Evolutionary conservation across 2,113 vertebrate species (phyloP), one percentile per base, ranked within the genome.

Genomic region (Heterocephalus glaber): DNA sequence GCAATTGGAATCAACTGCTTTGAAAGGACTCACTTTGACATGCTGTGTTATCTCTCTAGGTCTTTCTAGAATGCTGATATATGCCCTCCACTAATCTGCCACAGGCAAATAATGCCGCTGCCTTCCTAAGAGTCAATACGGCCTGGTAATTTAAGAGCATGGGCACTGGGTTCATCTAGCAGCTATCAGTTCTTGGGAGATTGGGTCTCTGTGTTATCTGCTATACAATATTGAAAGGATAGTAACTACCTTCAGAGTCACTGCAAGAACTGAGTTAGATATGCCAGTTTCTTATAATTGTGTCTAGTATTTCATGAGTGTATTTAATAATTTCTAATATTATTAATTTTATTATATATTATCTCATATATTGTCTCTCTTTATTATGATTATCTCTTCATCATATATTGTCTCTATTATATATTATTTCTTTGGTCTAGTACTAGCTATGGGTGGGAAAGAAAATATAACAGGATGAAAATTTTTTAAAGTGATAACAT

Each of bases 311-410:
- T 88, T 87, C 76, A 76, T 95, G 70, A 89, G 65, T 76, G 19
- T 47, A 41, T 65, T 95, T 90, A 76, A 33, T 22, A 35, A 11
- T 52, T 47, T 96, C 13, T 86, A 79, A 44, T 52, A 44, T 22
- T 90, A 87, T 44, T 95, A 58, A 63, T 88, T 82, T 94, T 10
- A 81, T 80, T 88, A 84, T 65, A 2, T 74, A 44, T 89, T n/a
- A 58, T 35, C 5, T 14, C 0, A 49, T 49, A 49, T 49, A 49
- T 49, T 49, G n/a, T 80, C 5, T 5, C n/a, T n/a, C n/a, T n/a
- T n/a, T n/a, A n/a, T n/a, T n/a, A n/a, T n/a, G n/a, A n/a, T n/a
- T n/a, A n/a, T n/a, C n/a, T 49, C 47, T 81, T 94, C 7, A 80
- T 80, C 87, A 83, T 65, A 2, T 74, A 44, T 89, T n/a, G 63